A percentile compares a stretch with the other conserved stretches of the same genome.
Evolutionary conservation across 2,113 vertebrate genomes (phyloP).

Genomic region (Stictonetta naevosa): DNA sequence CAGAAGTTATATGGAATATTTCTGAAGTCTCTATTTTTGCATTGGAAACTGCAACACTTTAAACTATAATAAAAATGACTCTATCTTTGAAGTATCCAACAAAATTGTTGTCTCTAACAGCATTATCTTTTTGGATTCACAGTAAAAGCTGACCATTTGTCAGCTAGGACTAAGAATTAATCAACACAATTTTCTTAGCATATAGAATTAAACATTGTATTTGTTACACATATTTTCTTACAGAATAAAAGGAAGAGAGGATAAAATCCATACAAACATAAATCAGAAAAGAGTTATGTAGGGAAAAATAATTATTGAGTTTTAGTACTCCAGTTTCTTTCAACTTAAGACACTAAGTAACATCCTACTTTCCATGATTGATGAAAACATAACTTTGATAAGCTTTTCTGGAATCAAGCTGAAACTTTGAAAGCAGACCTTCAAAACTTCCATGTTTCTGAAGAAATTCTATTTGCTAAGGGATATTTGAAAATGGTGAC

Average conservation of each 20-base stretch:
- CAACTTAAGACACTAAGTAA: not conserved
- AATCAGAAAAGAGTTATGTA: not conserved
- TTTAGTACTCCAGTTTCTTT: not conserved
- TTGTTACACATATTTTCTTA: not conserved
- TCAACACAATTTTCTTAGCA: not conserved
- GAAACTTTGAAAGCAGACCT: not conserved
- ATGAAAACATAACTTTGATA: not conserved
- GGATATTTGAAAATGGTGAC: not conserved
- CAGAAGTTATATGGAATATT: slow-evolving; percentile 35
- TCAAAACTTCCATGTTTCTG: not conserved
- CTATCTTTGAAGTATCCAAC: not conserved
- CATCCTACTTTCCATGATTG: not conserved
- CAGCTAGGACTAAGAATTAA: not conserved
- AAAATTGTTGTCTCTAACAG: slow-evolving; percentile 11
- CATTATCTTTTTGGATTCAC: slow-evolving; percentile 30
- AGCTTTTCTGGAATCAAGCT: not conserved
- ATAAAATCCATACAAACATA: not conserved
- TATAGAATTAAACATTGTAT: not conserved
- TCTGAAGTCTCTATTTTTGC: slow-evolving; percentile 21
- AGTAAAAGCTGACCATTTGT: not conserved
- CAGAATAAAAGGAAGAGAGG: not conserved
- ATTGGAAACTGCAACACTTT: not conserved
- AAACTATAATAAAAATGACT: slow-evolving; percentile 36
- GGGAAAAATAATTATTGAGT: not conserved
- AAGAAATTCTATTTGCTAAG: not conserved